These are phyloP conservation scores for Tympanuchus pallidicinctus DNA, from an alignment of 2,113 vertebrate genomes.

Conservation along the genomic window DNA sequence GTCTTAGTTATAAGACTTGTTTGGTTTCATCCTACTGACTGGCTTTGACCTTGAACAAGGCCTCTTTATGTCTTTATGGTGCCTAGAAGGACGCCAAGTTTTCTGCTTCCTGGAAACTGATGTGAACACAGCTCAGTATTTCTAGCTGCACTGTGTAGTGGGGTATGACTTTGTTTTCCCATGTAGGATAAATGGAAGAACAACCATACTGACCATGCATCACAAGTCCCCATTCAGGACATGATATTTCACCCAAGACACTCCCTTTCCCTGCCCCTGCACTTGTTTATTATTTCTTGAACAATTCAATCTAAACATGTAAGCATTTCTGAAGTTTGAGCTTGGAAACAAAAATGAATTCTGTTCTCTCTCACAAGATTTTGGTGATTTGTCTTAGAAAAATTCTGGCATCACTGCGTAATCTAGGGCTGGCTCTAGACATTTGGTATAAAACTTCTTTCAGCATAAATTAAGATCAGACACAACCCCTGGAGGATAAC, in stretches of 20 bases:
- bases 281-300: not conserved
- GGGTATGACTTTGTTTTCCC: not conserved
- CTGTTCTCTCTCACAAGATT: not conserved
- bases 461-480: not conserved
- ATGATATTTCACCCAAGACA: not conserved
- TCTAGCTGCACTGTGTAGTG: not conserved
- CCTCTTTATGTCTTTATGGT: not conserved
- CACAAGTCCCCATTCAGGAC: not conserved
- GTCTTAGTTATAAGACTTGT: not conserved
- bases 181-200: not conserved
- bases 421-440: not conserved
- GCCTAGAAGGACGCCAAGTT: not conserved
- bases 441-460: not conserved
- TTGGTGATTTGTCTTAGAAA: not conserved
- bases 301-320: not conserved
- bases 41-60: not conserved
- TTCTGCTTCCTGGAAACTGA: not conserved
- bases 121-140: not conserved
- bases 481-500: not conserved
- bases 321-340: not conserved
- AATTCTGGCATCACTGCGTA: not conserved
- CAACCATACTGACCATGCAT: accelerated
- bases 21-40: constrained; percentile 2
- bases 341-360: not conserved
- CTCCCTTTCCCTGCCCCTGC: not conserved